Percentiles rank a stretch among this genome's conserved stretches.
Evolutionary conservation across 2,888 invertebrate species (phyloP).

Genomic region (Xestia sexstrigata): DNA sequence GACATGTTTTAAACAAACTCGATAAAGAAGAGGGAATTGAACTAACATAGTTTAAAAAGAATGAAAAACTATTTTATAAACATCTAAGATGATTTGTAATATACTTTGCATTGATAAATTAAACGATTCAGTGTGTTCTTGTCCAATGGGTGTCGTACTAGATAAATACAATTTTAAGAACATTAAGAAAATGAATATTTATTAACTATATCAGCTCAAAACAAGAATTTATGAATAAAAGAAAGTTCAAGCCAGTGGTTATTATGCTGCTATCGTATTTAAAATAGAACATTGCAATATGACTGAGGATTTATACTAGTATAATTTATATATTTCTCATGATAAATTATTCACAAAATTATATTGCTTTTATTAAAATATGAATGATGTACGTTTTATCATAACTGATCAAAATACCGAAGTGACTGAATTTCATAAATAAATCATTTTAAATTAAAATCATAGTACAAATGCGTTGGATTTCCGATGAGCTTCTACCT

Average conservation of each 20-base stretch:
- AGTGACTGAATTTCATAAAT: not conserved
- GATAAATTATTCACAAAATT: not conserved
- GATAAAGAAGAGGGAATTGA: not conserved
- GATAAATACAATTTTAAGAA: no score
- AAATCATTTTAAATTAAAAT: not conserved
- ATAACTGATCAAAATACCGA: not conserved
- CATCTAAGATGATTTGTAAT: no score
- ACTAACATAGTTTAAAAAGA: not conserved
- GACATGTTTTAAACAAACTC: conserved; percentile 26
- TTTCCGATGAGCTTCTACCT: not conserved
- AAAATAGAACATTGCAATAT: not conserved
- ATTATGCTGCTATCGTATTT: not conserved
- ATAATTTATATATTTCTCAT: no score
- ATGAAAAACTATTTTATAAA: not conserved
- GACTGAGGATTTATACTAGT: not conserved
- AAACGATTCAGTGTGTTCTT: no score
- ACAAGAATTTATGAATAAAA: not conserved
- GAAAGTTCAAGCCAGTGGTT: not conserved
- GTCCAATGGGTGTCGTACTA: no score
- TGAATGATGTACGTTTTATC: not conserved
- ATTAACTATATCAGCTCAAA: not conserved
- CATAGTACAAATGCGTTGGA: not conserved
- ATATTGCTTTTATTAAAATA: not conserved
- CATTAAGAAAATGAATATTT: no score
- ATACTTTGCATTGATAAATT: no score